Evolutionary conservation across 2,113 vertebrate species (phyloP).

Genomic region (Myrmecobius fasciatus): DNA sequence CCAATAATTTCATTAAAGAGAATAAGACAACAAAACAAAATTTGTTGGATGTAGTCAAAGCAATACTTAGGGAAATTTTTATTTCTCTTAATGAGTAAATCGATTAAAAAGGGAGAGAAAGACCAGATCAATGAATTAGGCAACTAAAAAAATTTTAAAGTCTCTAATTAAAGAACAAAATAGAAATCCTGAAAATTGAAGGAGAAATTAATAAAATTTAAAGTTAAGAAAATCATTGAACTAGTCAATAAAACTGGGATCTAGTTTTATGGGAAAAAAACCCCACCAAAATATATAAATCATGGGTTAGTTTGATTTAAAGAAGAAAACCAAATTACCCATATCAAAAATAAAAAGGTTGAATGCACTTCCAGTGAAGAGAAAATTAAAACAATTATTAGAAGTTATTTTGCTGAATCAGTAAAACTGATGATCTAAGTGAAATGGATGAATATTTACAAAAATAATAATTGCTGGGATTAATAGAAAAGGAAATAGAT

Average conservation of each 20-base stretch:
- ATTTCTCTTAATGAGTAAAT: too few relatives aligned
- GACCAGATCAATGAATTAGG: too few relatives aligned
- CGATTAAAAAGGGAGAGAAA: too few relatives aligned
- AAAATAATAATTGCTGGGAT: not conserved
- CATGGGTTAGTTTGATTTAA: not conserved
- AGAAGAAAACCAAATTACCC: not conserved
- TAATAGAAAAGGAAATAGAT: not conserved
- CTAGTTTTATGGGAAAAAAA: too few relatives aligned
- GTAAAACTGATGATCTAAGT: not conserved
- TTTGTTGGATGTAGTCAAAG: too few relatives aligned
- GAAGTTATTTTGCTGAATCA: not conserved
- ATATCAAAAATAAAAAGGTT: not conserved
- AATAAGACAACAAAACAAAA: too few relatives aligned
- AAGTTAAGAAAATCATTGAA: not conserved
- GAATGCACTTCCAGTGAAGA: not conserved
- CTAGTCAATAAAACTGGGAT: not conserved
- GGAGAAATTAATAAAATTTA: not conserved
- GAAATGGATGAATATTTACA: not conserved
- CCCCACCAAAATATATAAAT: too few relatives aligned
- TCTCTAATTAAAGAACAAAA: too few relatives aligned
- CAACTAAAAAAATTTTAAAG: too few relatives aligned
- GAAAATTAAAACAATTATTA: not conserved
- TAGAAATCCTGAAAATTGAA: too few relatives aligned
- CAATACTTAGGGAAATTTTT: too few relatives aligned
- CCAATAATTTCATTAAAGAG: too few relatives aligned